Evolutionary conservation across 2,888 invertebrate species (phyloP), one percentile per base, ranked within the genome.

Genomic region (Amphipoea lucens): DNA sequence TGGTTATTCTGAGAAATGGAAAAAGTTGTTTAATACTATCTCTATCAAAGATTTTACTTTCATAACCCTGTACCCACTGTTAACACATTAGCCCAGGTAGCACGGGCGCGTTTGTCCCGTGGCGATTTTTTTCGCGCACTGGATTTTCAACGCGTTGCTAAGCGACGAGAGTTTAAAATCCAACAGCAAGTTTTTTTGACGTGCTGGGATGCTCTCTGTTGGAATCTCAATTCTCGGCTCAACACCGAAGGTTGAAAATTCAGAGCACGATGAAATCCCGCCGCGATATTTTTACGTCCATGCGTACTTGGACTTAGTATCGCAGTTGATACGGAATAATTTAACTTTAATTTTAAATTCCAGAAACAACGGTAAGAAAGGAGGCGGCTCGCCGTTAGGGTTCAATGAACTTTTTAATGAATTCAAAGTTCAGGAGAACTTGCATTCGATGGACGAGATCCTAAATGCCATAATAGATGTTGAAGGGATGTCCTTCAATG

Each of bases 401-500:
- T 98, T 98, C 96, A 98, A 98, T 92, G 98, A 98, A 96, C 97
- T 98, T 90, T 98, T 98, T 94, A 98, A 98, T 94, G 98, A 98
- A 96, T 98, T 98, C 92, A 98, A 98, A 90, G 97, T 98, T 91
- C 98, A 99, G 95, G 99, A 99, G 96, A 98, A 98, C 91, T 97
- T 99, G 74, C 98, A 98, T 92, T 98, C 98, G 78, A 98, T 99
- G 95, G 99, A 99, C 92, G 98, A 98, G 91, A 98, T 98, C 90
- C 97, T 99, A 73, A 98, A 98, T 91, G 98, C 98, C 92, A 99
- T 99, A 92, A 98, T 99, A 90, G 98, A 99, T 94, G 98, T 98
- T 60, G 98, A 99, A 94, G 99, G 99, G 81, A 99, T 99, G 99
- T 98, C 98, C 77, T 99, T 99, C 94, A 99, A 99, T 96, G 99